A percentile compares a stretch with the other conserved stretches of the same genome.
phyloP scores from a whole-genome alignment of 2,113 vertebrate genomes.

The Origma solitaria region DNA sequence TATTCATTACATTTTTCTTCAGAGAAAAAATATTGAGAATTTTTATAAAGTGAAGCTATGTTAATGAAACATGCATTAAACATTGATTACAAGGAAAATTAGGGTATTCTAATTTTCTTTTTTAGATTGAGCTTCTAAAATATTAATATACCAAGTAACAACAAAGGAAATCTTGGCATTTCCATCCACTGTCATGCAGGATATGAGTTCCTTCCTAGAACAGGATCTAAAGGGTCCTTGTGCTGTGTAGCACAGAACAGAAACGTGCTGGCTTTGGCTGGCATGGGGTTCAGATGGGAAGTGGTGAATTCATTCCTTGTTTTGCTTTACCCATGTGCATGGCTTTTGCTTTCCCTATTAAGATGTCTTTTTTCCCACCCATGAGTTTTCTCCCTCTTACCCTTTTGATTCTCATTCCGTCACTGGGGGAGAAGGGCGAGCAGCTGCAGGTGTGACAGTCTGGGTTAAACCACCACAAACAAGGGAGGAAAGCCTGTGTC shows the following conservation, averaged over 20 bases:
- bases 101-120: not conserved
- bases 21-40: not conserved
- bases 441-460: not conserved
- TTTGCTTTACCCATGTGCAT: not conserved
- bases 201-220: not conserved
- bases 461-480: not conserved
- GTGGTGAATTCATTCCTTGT: not conserved
- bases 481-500: not conserved
- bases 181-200: not conserved
- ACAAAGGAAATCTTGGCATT: not conserved
- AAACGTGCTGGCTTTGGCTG: not conserved
- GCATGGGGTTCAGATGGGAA: not conserved
- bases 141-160: not conserved
- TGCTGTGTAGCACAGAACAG: not conserved
- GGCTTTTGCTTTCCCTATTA: not conserved
- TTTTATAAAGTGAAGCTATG: not conserved
- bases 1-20: not conserved
- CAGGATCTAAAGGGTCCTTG: not conserved
- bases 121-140: not conserved
- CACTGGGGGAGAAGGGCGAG: not conserved
- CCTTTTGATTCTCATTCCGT: accelerated
- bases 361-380: not conserved
- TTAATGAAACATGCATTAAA: not conserved
- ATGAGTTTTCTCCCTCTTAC: not conserved
- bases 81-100: not conserved